These are phyloP conservation scores for Hetaerina americana DNA, from an alignment of 1,140 invertebrate genomes.

Conservation along the genomic window DNA sequence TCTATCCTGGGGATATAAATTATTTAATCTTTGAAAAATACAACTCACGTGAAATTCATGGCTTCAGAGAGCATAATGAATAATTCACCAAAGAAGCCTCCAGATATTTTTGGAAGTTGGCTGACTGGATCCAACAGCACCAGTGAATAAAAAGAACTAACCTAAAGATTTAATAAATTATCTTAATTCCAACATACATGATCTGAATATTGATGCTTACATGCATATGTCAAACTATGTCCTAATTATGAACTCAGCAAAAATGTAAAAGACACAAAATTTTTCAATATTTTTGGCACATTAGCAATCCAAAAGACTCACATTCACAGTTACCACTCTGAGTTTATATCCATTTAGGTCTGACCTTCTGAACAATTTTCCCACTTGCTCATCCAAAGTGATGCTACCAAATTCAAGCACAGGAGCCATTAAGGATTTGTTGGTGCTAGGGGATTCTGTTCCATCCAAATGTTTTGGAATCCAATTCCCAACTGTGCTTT, in stretches of 20 bases:
- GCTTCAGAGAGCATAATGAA: background rate
- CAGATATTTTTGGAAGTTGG: background rate
- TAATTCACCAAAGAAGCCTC: background rate
- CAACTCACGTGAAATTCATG: background rate
- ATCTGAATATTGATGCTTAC: background rate
- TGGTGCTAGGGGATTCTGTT: too few relatives aligned
- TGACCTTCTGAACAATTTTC: background rate
- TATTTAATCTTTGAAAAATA: background rate
- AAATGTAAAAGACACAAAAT: too few relatives aligned
- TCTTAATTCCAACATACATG: background rate
- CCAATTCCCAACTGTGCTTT: background rate
- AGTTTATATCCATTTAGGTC: background rate
- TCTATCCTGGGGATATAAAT: background rate
- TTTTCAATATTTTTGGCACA: too few relatives aligned
- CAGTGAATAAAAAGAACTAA: background rate
- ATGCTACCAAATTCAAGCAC: background rate
- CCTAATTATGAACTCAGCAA: too few relatives aligned
- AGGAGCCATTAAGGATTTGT: too few relatives aligned
- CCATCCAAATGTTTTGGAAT: background rate
- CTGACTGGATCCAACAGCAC: background rate
- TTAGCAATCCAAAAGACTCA: background rate
- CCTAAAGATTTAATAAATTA: background rate
- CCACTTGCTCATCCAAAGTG: background rate
- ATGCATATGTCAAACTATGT: background rate
- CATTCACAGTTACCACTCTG: background rate